Conservation (phyloP, 2,888 invertebrate species). For the Empis livida region DNA sequence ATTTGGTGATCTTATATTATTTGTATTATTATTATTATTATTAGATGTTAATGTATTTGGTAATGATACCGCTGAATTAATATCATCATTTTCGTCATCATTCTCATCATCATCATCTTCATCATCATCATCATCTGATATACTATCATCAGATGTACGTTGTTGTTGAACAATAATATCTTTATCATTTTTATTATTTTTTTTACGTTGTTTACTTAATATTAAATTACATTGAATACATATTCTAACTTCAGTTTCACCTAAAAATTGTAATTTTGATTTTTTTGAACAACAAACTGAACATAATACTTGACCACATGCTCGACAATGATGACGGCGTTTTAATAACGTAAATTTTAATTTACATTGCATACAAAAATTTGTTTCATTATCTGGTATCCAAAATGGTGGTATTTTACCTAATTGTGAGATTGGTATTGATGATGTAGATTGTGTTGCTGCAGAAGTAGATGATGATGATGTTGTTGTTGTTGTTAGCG, state of each 20-base stretch:
- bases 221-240: conserved; percentile 57
- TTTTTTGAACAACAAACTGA: conserved; percentile 63
- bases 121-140: neutral
- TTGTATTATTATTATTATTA: conserved; percentile 8
- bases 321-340: conserved; percentile 76
- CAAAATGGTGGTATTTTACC: conserved; percentile 71
- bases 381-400: conserved; percentile 74
- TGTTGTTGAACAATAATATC: neutral
- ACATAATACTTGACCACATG: conserved; percentile 73
- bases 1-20: conserved; percentile 45
- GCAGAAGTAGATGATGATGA: neutral
- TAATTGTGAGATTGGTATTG: conserved; percentile 34
- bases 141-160: neutral
- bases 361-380: conserved; percentile 72
- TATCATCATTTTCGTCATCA: conserved; percentile 6
- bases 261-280: conserved; percentile 57
- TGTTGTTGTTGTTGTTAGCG: conserved; percentile 13
- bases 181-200: conserved; percentile 4
- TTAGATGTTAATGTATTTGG: conserved; percentile 1
- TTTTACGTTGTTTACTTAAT: conserved; percentile 33
- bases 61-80: neutral
- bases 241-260: conserved; percentile 58
- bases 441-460: conserved; percentile 12
- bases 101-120: conserved; percentile 4
- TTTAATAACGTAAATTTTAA: conserved; percentile 68